These are phyloP conservation scores for Nephila pilipes DNA, from an alignment of 1,140 invertebrate species.

Conservation along the genomic window DNA sequence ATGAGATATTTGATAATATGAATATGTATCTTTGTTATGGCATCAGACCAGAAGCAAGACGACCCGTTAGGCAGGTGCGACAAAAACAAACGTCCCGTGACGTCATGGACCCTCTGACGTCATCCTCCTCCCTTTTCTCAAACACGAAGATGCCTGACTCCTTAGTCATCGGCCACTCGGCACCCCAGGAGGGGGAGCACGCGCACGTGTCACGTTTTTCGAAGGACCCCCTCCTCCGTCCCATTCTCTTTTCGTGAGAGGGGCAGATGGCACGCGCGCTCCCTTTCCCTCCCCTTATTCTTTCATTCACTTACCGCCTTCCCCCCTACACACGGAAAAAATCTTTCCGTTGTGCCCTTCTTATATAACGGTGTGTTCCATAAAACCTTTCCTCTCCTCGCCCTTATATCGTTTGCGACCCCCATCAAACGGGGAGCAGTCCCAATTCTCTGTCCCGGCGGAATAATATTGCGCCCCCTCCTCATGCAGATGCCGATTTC, in stretches of 20 bases:
- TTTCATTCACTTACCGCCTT: conserved; percentile 64
- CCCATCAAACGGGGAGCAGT: neutral
- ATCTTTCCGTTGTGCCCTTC: conserved; percentile 53
- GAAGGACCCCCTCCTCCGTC: conserved; percentile 12
- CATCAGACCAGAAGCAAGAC: neutral
- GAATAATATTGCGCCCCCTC: neutral
- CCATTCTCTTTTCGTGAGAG: neutral
- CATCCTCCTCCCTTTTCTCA: conserved; percentile 48
- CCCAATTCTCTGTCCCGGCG: neutral
- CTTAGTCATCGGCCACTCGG: conserved; percentile 50
- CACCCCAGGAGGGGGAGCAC: neutral
- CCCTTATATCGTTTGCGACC: conserved; percentile 20
- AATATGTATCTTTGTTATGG: too few relatives aligned
- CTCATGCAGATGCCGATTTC: conserved; percentile 8
- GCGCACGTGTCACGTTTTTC: conserved; percentile 54
- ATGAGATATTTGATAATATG: too few relatives aligned
- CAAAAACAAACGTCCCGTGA: conserved; percentile 10
- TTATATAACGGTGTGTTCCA: neutral
- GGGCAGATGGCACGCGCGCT: conserved; percentile 70
- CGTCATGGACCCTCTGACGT: conserved; percentile 23
- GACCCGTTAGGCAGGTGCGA: conserved; percentile 5
- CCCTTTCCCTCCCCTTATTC: conserved; percentile 6
- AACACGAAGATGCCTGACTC: conserved; percentile 60
- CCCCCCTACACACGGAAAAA: conserved; percentile 1
- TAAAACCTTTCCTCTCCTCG: neutral